Conservation (phyloP, 53 echinoderm and acorn worm species). For the Paracentrotus lividus region DNA sequence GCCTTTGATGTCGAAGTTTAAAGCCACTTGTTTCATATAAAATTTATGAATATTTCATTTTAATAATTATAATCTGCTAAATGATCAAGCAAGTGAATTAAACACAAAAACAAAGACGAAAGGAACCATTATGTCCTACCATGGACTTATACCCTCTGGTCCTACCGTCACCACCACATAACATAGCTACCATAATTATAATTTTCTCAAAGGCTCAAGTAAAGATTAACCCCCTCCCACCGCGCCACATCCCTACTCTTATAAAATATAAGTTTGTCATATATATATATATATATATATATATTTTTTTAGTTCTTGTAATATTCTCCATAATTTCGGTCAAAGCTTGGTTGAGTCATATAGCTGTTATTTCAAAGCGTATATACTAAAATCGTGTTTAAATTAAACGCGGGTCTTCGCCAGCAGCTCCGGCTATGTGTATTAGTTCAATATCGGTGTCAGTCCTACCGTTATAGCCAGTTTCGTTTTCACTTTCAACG, state of each 20-base stretch:
- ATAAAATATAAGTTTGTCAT: too few relatives aligned
- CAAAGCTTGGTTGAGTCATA: not conserved
- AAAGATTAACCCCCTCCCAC: too few relatives aligned
- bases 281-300: too few relatives aligned
- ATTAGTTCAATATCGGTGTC: constrained; percentile 49
- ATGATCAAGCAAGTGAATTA: too few relatives aligned
- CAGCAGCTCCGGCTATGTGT: constrained; percentile 55
- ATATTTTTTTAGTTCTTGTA: not conserved
- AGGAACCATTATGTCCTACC: too few relatives aligned
- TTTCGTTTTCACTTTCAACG: constrained; percentile 51
- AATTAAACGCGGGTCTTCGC: not conserved
- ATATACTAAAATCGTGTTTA: constrained; percentile 4
- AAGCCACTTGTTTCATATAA: too few relatives aligned
- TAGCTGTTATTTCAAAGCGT: constrained; percentile 13
- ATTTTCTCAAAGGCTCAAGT: too few relatives aligned
- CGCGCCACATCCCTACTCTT: not conserved
- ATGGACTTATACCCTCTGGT: too few relatives aligned
- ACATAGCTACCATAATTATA: not conserved
- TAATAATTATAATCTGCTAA: too few relatives aligned
- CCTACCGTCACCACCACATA: not conserved
- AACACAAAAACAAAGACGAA: too few relatives aligned
- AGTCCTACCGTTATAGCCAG: constrained; percentile 60
- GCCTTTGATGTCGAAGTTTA: too few relatives aligned
- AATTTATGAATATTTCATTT: too few relatives aligned
- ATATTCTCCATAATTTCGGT: not conserved